Conservation (phyloP, 2,113 vertebrate species). For the Onychostoma macrolepis region DNA sequence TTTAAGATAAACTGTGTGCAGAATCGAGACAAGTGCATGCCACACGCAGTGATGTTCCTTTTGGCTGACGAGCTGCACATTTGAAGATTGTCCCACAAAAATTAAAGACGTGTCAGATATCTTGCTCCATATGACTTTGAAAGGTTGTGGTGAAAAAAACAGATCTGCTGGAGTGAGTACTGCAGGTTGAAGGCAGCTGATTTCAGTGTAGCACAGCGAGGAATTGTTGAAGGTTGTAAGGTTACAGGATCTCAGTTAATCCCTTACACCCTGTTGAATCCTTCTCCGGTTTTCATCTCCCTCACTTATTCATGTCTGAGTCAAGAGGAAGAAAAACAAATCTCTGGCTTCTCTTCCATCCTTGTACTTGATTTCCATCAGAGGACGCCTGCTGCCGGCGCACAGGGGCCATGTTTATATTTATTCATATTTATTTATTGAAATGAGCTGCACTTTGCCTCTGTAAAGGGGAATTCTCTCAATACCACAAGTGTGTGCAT, state of each 20-base stretch:
- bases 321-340: slow-evolving; percentile 31
- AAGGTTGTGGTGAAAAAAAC: background rate
- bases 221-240: slow-evolving; percentile 16
- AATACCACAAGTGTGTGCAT: slow-evolving; percentile 2
- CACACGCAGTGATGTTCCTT: background rate
- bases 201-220: slow-evolving; percentile 2
- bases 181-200: slow-evolving; percentile 3
- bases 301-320: slow-evolving; percentile 31
- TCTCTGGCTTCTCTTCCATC: slow-evolving; percentile 23
- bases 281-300: slow-evolving; percentile 4
- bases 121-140: background rate
- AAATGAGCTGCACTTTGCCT: slow-evolving; percentile 33
- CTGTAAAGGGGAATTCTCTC: slow-evolving; percentile 25
- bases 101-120: background rate
- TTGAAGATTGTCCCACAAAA: background rate
- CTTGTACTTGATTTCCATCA: slow-evolving; percentile 39
- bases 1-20: slow-evolving; percentile 19
- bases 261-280: background rate
- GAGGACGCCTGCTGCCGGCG: background rate
- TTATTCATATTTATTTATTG: slow-evolving; percentile 59
- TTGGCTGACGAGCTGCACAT: background rate
- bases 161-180: background rate
- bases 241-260: slow-evolving; percentile 32
- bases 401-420: slow-evolving; percentile 51
- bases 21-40: background rate